These are phyloP conservation scores for Sterrhoptilus dennistouni DNA, from an alignment of 2,113 vertebrate genomes.

Conservation along the genomic window DNA sequence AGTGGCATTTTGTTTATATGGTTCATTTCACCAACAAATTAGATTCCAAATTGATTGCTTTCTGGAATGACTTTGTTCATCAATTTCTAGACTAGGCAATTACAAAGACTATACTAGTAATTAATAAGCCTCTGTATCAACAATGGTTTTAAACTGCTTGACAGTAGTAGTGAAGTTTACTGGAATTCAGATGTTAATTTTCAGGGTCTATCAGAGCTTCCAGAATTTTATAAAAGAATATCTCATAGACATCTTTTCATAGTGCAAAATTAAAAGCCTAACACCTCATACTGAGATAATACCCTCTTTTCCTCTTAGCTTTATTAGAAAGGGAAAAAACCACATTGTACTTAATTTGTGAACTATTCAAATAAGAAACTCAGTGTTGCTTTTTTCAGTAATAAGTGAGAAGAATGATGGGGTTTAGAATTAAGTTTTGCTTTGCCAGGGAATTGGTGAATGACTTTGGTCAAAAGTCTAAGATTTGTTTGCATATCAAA, in stretches of 20 bases:
- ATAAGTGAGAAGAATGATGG: background rate
- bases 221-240: background rate
- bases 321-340: background rate
- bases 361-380: background rate
- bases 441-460: background rate
- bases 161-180: constrained; percentile 46
- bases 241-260: background rate
- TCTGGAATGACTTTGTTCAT: constrained; percentile 81
- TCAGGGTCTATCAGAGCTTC: background rate
- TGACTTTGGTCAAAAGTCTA: background rate
- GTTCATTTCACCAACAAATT: constrained; percentile 85
- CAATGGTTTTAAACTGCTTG: constrained; percentile 64
- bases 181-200: constrained; percentile 45
- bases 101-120: constrained; percentile 75
- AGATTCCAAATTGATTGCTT: constrained; percentile 83
- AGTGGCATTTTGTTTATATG: constrained; percentile 83
- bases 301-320: background rate
- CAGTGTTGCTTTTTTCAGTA: background rate
- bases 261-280: background rate
- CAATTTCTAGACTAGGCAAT: constrained; percentile 75
- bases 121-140: constrained; percentile 77
- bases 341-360: background rate
- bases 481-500: background rate
- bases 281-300: background rate
- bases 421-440: background rate